These are phyloP conservation scores for Drosophila lacicola DNA, from an alignment of 2,888 invertebrate species.

Conservation along the genomic window DNA sequence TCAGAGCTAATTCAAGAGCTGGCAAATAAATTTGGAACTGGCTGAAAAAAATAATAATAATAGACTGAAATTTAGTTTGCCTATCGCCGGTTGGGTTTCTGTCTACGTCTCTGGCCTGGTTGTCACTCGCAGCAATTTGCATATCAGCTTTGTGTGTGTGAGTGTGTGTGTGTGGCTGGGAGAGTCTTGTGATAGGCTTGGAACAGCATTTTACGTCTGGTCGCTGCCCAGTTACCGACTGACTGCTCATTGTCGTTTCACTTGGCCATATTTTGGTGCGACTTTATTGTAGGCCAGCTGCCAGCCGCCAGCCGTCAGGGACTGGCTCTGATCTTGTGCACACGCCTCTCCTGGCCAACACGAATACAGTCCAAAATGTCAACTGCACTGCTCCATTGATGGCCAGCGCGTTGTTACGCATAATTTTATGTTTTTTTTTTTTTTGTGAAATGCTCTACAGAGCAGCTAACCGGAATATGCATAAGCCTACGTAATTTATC, in stretches of 20 bases:
- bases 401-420: conserved; percentile 61
- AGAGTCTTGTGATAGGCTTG: conserved; percentile 66
- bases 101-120: conserved; percentile 29
- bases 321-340: conserved; percentile 25
- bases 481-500: not conserved
- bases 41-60: too few species aligned
- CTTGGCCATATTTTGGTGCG: conserved; percentile 68
- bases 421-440: conserved; percentile 33
- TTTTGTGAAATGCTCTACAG: conserved; percentile 12
- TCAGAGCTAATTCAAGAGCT: conserved; percentile 18
- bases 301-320: conserved; percentile 13
- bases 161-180: conserved; percentile 32
- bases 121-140: conserved; percentile 76
- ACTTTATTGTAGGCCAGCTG: conserved; percentile 66
- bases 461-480: not conserved
- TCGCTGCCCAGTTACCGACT: conserved; percentile 50
- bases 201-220: conserved; percentile 64
- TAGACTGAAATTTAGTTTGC: conserved; percentile 28
- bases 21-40: conserved; percentile 61
- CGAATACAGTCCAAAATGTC: conserved; percentile 46
- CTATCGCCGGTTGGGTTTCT: not conserved
- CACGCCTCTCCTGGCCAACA: conserved; percentile 29
- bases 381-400: conserved; percentile 37
- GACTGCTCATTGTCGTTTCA: conserved; percentile 74
- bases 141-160: conserved; percentile 54